Base-by-base conservation (phyloP, 2,888 invertebrate species). In the Drosophila quinaria region DNA sequence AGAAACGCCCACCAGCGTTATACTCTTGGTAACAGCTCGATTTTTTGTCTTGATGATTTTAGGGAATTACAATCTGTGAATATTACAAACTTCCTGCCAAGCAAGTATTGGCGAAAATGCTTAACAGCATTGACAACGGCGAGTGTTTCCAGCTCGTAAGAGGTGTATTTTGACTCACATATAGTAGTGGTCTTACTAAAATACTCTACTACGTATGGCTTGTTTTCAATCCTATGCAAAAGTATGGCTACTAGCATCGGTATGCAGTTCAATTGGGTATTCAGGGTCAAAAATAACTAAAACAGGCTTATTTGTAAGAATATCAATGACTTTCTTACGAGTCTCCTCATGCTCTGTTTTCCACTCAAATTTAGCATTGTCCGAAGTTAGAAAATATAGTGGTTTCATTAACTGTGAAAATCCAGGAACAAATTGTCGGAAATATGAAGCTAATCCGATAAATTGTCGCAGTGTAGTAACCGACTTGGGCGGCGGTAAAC, bases 41-140 rank as follows among this genome's bases (percentile, higher is more conserved):
- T 37, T 22, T 51, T 51, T 3, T 25, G 39, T 3, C 39, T 25
- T 6, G 52, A 52, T 17, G 39, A 13, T 22, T 52, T 41, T 4
- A 52, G n/a, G 6, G 39, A 52, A 41, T 29, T 77, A 63, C 58
- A 58, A 37, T 58, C 58, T 13, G 58, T 58, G 6, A 46, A 52
- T 11, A 39, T 37, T 0, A 62, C 31, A n/a, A 62, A 54, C 31
- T 50, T 60, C 13, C 60, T 50, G 2, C 60, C 33, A 15, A 42
- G 60, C 4, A 60, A n/a, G 33, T 56, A 56, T 2, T 56, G 55
- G 0, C 31, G 1, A 46, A 56, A 50, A 42, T 50, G 33, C 19
- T 51, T 51, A n/a, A 60, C 50, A 6, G 60, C 50, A 33, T 50
- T 50, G 9, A 50, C 41, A 4, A 31, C 54, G 10, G 42, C 41